A percentile compares a stretch with the other conserved stretches of the same genome.
Conservation (phyloP, 2,888 invertebrate genomes). For the Drymonia ruficornis region DNA sequence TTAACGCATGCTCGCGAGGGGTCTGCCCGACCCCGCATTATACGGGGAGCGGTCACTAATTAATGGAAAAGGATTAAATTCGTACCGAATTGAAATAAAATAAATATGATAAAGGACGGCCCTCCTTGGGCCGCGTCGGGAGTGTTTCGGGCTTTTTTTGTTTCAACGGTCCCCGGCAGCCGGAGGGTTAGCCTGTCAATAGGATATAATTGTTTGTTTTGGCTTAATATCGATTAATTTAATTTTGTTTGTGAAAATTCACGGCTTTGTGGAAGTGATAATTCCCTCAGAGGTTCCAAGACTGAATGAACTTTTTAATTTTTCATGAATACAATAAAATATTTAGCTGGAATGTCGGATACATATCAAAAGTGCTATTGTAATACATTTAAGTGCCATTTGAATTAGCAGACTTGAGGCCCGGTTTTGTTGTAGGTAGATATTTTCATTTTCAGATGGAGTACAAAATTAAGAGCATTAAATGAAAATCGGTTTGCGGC, state of each 20-base stretch:
- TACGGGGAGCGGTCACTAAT: conserved; percentile 78
- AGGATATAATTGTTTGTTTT: conserved; percentile 49
- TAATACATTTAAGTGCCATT: background rate
- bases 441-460: conserved; percentile 17
- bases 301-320: no score
- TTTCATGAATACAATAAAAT: no score
- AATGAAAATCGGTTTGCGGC: conserved; percentile 58
- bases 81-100: conserved; percentile 83
- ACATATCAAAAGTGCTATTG: no score
- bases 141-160: conserved; percentile 37
- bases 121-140: conserved; percentile 58
- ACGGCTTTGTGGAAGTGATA: conserved; percentile 2
- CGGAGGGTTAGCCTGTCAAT: conserved; percentile 61
- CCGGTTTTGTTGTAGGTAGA: no score
- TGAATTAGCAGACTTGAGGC: no score
- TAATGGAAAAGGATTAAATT: conserved; percentile 85
- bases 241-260: conserved; percentile 13
- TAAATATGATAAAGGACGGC: conserved; percentile 80
- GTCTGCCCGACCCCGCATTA: conserved; percentile 68
- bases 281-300: no score
- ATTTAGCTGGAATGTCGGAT: no score
- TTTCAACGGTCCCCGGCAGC: conserved; percentile 27
- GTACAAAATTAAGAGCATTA: conserved; percentile 54
- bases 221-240: conserved; percentile 31
- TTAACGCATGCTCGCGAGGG: conserved; percentile 68